Conservation (phyloP, 2,888 invertebrate species). For the Ethmia dodecea region DNA sequence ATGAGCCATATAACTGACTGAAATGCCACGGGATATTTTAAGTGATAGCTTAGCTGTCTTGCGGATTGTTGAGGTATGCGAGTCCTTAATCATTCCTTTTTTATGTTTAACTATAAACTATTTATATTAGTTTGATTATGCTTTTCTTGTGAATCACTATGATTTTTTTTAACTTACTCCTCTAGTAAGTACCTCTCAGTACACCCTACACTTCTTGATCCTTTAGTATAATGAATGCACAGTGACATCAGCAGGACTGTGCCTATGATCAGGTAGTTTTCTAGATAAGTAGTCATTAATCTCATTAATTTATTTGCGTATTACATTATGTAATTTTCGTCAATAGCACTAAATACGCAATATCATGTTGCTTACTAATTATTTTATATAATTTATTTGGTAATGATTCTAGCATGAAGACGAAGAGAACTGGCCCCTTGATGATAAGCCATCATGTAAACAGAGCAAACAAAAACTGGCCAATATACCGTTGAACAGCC, state of each 20-base stretch:
- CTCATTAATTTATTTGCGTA: no score
- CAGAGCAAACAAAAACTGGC: constrained; percentile 43
- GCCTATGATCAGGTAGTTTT: no score
- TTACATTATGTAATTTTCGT: no score
- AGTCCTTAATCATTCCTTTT: neutral
- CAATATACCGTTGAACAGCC: constrained; percentile 40
- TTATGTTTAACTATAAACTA: neutral
- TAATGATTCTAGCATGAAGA: constrained; percentile 74
- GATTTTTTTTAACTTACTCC: neutral
- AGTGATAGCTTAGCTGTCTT: constrained; percentile 81
- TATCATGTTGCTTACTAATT: no score
- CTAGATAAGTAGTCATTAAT: no score
- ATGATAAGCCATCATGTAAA: constrained; percentile 51
- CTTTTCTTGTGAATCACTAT: neutral
- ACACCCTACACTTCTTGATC: neutral
- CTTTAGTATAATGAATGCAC: neutral
- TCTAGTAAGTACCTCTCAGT: neutral
- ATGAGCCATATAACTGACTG: no score
- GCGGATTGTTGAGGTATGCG: constrained; percentile 79
- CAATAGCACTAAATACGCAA: no score
- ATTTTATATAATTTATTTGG: no score
- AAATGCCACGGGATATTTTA: constrained; percentile 82
- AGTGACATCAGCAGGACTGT: neutral
- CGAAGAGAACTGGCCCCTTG: constrained; percentile 63
- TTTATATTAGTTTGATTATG: neutral